Conservation (phyloP, 2,888 invertebrate species). For the Drosophila melanocephala region DNA sequence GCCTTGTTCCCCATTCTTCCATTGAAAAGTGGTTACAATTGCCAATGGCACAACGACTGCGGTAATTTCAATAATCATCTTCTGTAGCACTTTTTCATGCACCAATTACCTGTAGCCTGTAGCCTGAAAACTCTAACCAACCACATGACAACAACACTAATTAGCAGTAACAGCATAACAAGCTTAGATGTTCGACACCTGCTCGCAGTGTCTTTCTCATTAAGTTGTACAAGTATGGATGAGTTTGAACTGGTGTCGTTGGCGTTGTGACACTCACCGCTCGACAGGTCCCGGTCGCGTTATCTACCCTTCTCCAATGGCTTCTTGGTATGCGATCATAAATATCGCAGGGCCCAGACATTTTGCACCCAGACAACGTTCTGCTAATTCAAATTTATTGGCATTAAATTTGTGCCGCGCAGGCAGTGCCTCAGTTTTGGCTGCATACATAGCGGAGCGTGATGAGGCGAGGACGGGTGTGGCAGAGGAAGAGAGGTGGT, state of each 20-base stretch:
- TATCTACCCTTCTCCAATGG: background rate
- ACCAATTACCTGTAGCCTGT: conserved; percentile 47
- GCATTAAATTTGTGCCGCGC: conserved; percentile 71
- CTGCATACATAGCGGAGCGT: conserved; percentile 17
- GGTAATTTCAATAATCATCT: conserved; percentile 42
- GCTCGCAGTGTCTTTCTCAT: conserved; percentile 31
- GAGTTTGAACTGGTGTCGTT: background rate
- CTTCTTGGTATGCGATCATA: conserved; percentile 62
- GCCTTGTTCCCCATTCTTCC: background rate
- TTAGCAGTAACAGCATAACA: conserved; percentile 41
- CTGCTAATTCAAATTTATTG: conserved; percentile 80
- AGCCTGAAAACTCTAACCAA: conserved; percentile 8
- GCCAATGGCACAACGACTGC: background rate
- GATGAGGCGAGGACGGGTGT: background rate
- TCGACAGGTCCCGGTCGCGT: conserved; percentile 4
- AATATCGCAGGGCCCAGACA: conserved; percentile 70
- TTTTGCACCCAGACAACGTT: conserved; percentile 52
- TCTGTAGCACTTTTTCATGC: conserved; percentile 24
- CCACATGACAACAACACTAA: conserved; percentile 48
- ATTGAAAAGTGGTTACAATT: background rate
- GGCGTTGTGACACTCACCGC: conserved; percentile 7
- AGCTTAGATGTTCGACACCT: conserved; percentile 56
- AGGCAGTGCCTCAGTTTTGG: conserved; percentile 41
- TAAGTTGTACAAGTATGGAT: conserved; percentile 20
- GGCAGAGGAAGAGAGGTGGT: background rate